Percentiles rank a stretch among this genome's conserved stretches.
phyloP scores from a whole-genome alignment of 1,140 invertebrate species.

The Drosophila busckii region DNA sequence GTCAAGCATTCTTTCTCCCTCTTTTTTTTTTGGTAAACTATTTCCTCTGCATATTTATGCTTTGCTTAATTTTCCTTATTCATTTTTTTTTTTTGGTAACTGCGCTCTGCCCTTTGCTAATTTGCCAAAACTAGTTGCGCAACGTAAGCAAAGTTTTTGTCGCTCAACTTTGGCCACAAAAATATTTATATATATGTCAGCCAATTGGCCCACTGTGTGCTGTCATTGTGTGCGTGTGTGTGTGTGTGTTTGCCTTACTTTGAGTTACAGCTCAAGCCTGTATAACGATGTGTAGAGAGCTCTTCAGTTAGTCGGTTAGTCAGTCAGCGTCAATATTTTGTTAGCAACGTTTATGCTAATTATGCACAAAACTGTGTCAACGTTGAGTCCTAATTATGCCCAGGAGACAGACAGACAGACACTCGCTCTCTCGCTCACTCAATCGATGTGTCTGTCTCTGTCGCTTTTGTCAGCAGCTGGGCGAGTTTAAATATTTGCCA shows the following conservation, averaged over 20 bases:
- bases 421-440: neutral
- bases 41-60: too few relatives aligned
- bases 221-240: neutral
- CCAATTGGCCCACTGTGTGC: constrained; percentile 23
- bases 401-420: constrained; percentile 17
- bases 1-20: constrained; percentile 63
- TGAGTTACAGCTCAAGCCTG: too few relatives aligned
- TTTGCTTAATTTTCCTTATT: too few relatives aligned
- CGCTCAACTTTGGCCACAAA: constrained; percentile 40
- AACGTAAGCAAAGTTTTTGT: constrained; percentile 68
- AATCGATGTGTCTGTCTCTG: too few relatives aligned
- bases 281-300: constrained; percentile 39
- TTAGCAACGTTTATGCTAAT: constrained; percentile 66
- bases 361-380: constrained; percentile 64
- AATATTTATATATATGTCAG: too few relatives aligned
- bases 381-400: constrained; percentile 54
- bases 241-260: constrained; percentile 12
- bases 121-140: constrained; percentile 67
- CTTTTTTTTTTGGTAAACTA: constrained; percentile 66
- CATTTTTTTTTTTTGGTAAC: neutral
- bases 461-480: too few relatives aligned
- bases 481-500: too few relatives aligned
- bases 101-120: constrained; percentile 30
- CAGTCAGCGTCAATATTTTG: constrained; percentile 63
- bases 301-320: constrained; percentile 10